phyloP scores from a whole-genome alignment of 35 echinoderm and acorn worm genomes.

The Anneissia japonica region DNA sequence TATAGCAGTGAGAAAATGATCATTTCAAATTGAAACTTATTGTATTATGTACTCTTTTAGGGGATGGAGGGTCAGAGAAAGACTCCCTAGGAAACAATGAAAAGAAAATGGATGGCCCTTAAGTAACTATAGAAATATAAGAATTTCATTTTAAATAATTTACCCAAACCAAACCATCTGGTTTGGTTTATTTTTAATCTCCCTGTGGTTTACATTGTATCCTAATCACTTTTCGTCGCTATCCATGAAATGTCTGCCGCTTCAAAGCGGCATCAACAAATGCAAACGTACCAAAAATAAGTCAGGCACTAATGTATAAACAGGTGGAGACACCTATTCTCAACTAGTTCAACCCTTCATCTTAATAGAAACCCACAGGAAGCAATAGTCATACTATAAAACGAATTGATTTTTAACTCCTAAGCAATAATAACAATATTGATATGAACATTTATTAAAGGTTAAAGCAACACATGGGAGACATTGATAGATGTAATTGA shows the following conservation, averaged over 20 bases:
- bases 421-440: no score
- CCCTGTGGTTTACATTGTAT: not conserved
- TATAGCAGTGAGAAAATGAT: no score
- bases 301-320: not conserved
- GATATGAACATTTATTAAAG: no score
- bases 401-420: no score
- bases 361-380: not conserved
- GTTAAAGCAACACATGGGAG: no score
- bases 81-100: no score
- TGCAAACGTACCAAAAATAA: not conserved
- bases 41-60: no score
- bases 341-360: not conserved
- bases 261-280: not conserved
- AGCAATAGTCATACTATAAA: not conserved
- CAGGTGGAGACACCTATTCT: not conserved
- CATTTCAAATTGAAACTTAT: no score
- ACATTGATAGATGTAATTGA: not conserved
- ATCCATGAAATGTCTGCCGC: not conserved
- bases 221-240: not conserved
- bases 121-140: not conserved
- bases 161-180: not conserved
- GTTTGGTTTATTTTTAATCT: not conserved
- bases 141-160: not conserved
- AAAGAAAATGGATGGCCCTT: no score
- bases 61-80: no score